phyloP scores from a whole-genome alignment of 2,888 invertebrate genomes.

The Drosophila nr. perissopoda region DNA sequence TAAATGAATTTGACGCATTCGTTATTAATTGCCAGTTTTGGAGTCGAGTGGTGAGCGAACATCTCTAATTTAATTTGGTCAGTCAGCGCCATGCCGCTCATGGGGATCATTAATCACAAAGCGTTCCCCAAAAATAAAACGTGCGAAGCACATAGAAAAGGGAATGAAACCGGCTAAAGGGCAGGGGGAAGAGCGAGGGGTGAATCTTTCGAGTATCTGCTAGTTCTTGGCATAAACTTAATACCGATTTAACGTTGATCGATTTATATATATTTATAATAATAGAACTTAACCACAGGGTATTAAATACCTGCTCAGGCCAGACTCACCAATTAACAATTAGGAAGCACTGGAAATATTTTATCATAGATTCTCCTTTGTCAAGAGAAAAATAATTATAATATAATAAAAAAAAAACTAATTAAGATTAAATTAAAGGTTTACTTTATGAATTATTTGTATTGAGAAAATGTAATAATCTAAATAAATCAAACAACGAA shows the following conservation, averaged over 20 bases:
- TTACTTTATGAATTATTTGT: neutral
- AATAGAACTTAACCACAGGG: neutral
- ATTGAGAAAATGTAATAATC: neutral
- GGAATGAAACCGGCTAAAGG: neutral
- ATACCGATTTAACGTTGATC: neutral
- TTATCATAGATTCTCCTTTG: neutral
- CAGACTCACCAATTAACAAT: neutral
- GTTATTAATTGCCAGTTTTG: conserved; percentile 66
- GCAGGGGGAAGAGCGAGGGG: neutral
- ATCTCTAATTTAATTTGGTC: conserved; percentile 69
- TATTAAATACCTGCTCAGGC: neutral
- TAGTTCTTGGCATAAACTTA: neutral
- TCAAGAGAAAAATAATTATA: neutral
- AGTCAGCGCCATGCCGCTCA: conserved; percentile 53
- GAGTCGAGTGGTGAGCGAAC: conserved; percentile 53
- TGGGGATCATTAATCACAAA: conserved; percentile 67
- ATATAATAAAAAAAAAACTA: neutral
- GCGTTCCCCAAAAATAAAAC: conserved; percentile 41
- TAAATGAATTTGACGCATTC: conserved; percentile 64
- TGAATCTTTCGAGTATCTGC: neutral
- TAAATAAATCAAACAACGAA: neutral
- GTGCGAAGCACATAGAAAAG: conserved; percentile 15
- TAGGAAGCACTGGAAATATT: neutral
- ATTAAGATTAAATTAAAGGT: neutral
- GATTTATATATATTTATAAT: too few relatives aligned